Evolutionary conservation across 2,888 invertebrate species (phyloP), one percentile per base, ranked within the genome.

Genomic region (Polyommatus icarus): DNA sequence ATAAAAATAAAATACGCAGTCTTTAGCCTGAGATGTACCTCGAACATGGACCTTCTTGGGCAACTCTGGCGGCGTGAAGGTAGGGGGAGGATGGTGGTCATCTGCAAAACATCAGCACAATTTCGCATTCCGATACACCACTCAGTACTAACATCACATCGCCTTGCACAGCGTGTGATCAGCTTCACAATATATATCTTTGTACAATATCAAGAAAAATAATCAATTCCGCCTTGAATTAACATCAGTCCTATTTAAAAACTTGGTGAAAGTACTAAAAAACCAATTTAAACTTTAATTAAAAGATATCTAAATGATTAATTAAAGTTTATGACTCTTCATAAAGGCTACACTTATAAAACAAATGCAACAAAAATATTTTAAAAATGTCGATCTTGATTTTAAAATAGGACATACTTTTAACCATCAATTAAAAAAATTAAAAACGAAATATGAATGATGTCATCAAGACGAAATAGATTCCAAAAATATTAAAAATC

Each of bases 11-110:
- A 91, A 84, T 90, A 89, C 92, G 91, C 91, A 90, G 90, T 89
- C 88, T 87, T 89, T 87, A 89, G 90, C 88, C 90, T 90, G 92
- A 92, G 90, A 91, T 92, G 95, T 95, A 98, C 98, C 98, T 98
- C 98, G 96, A 95, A 98, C 97, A 97, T 98, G 98, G 96, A 98
- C 98, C 97, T 98, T 97, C 97, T 98, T 98, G 96, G 98, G 98
- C 96, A 98, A 97, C 97, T 98, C 98, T 96, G 98, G 98, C 96
- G 98, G 98, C 96, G 98, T 98, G 96, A 98, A 98, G 96, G 98
- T 98, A 95, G 98, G 98, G 96, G 98, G 98, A 96, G 98, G 97
- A 96, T 98, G 98, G 96, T 97, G 97, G 96, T 98, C 98, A 97
- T 98, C 98, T 98, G 98, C 96, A 98, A 97, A 96, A 96, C 95